Conservation (phyloP, 2,888 invertebrate genomes). For the Mesopsocus fuscifrons region DNA sequence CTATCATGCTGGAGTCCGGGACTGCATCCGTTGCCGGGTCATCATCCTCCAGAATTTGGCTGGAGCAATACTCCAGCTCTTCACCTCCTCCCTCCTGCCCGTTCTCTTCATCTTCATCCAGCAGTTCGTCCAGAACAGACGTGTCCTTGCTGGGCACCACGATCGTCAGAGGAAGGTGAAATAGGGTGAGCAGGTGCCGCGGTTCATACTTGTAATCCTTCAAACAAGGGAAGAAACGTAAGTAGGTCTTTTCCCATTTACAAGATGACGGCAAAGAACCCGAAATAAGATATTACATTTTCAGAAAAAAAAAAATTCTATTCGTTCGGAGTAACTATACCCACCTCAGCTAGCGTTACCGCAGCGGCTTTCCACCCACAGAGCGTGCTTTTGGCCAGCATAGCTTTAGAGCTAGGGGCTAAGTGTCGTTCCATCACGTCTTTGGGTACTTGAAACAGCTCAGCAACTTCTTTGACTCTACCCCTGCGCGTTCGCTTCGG, state of each 20-base stretch:
- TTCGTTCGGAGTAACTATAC: no score
- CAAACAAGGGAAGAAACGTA: no score
- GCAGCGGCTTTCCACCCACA: neutral
- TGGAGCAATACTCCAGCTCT: conserved; percentile 6
- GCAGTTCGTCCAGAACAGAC: neutral
- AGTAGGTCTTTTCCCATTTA: no score
- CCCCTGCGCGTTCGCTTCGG: conserved; percentile 2
- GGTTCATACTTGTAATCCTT: conserved; percentile 1
- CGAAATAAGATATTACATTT: no score
- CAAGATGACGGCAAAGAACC: no score
- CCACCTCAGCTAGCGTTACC: neutral
- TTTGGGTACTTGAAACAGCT: neutral
- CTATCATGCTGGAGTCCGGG: neutral
- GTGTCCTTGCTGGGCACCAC: neutral
- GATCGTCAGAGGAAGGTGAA: neutral
- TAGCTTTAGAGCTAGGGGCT: neutral
- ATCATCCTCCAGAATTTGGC: conserved; percentile 1
- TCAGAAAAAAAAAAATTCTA: no score
- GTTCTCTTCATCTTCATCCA: conserved; percentile 3
- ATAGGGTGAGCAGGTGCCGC: neutral
- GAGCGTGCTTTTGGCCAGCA: neutral
- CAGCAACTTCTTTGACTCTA: neutral
- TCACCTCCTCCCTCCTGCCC: neutral
- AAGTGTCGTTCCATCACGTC: neutral
- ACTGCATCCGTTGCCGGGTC: neutral